These are phyloP conservation scores for Nemurella pictetii DNA, from an alignment of 2,888 invertebrate genomes.

Conservation along the genomic window DNA sequence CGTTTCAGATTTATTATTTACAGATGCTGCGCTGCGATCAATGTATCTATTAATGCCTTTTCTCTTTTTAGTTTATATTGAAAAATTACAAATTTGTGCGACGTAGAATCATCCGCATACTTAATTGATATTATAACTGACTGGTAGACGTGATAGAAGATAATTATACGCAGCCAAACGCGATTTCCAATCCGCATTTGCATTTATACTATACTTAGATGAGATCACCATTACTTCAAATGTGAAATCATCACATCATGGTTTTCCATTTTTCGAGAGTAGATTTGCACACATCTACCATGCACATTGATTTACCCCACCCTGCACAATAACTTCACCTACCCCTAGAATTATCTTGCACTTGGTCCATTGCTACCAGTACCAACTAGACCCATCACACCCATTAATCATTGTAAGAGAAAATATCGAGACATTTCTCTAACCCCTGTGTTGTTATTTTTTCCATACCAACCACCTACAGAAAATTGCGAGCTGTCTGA, in stretches of 20 bases:
- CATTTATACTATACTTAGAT: neutral
- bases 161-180: neutral
- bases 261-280: neutral
- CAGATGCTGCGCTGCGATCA: neutral
- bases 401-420: neutral
- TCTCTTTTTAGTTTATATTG: neutral
- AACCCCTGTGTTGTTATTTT: conserved; percentile 16
- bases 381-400: neutral
- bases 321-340: neutral
- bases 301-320: neutral
- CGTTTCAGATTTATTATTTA: neutral
- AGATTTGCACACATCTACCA: neutral
- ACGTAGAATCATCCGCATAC: neutral
- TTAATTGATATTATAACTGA: neutral
- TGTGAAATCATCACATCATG: neutral
- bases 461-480: conserved; percentile 55
- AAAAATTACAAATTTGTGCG: neutral
- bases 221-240: neutral
- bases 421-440: conserved; percentile 10
- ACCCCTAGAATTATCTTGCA: neutral
- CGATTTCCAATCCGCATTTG: neutral
- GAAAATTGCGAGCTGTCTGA: conserved; percentile 74
- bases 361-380: neutral
- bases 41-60: neutral
- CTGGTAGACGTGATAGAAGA: neutral